These are phyloP conservation scores for Salvelinus alpinus DNA, from an alignment of 2,113 vertebrate species.

Conservation along the genomic window DNA sequence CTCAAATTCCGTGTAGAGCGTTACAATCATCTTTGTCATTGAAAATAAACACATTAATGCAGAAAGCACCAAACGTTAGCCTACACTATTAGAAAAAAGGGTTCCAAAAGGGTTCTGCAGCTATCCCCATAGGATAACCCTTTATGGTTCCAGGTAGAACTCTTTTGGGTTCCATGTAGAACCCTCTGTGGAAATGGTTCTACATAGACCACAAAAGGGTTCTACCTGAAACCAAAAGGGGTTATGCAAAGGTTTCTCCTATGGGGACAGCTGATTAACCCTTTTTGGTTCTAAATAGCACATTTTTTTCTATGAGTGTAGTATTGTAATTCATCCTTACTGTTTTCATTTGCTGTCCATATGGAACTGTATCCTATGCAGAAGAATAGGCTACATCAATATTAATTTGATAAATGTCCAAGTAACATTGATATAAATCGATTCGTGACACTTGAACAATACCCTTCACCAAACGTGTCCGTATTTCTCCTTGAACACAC, in stretches of 20 bases:
- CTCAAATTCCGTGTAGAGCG: conserved; percentile 3
- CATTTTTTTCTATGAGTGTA: background rate
- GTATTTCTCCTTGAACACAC: conserved; percentile 52
- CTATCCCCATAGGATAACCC: no score
- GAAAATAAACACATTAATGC: background rate
- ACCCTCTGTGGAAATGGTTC: no score
- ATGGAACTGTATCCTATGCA: background rate
- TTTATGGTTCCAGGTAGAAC: no score
- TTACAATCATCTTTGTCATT: background rate
- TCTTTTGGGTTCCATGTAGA: no score
- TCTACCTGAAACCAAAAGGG: no score
- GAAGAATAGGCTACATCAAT: background rate
- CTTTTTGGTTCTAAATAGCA: no score
- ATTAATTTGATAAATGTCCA: background rate
- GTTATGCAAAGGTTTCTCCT: no score
- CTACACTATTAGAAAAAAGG: background rate
- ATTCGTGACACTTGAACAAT: conserved; percentile 36
- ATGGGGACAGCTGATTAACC: no score
- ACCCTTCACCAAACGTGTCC: conserved; percentile 35
- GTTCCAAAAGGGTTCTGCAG: no score
- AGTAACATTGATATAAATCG: conserved; percentile 41
- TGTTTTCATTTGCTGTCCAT: no score
- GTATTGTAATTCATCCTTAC: background rate
- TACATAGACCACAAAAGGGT: no score
- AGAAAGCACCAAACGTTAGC: background rate